Conservation (phyloP, 2,797 vertebrate genomes). For the Poeciliopsis paucimaculata region DNA sequence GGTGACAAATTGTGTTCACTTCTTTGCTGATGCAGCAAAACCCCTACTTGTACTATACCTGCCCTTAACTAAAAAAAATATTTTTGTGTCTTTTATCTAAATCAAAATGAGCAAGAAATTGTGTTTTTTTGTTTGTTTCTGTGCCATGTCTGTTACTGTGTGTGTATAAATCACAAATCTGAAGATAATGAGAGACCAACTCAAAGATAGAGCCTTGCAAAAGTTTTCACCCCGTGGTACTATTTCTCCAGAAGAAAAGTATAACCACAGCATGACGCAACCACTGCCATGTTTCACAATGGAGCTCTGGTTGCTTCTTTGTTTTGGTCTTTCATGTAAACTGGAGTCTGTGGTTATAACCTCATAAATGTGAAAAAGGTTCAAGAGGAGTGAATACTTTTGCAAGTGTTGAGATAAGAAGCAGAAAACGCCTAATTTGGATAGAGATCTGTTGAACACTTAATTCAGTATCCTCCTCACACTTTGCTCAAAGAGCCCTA, state of each 20-base stretch:
- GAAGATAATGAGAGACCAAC: not conserved
- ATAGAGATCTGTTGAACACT: constrained; percentile 2
- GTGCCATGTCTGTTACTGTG: not conserved
- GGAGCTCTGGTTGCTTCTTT: not conserved
- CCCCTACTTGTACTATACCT: not conserved
- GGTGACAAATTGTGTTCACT: not conserved
- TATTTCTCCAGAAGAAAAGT: not conserved
- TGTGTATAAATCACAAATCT: constrained; percentile 12
- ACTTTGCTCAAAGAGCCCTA: not conserved
- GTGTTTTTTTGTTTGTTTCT: not conserved
- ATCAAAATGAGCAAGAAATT: constrained; percentile 46
- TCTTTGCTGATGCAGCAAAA: not conserved
- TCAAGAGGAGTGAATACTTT: not conserved
- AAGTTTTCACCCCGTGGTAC: not conserved
- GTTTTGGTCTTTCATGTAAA: not conserved
- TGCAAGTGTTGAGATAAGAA: constrained; percentile 18
- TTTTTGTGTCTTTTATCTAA: constrained; percentile 22
- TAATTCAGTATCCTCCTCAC: not conserved
- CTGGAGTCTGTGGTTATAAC: not conserved
- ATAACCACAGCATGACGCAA: not conserved
- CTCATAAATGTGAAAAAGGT: not conserved
- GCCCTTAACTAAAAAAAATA: not conserved
- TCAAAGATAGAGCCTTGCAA: constrained; percentile 6
- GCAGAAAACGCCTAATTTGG: not conserved
- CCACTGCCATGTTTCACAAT: not conserved